Conservation (phyloP, 2,888 invertebrate species). For the Parthenolecanium corni region DNA sequence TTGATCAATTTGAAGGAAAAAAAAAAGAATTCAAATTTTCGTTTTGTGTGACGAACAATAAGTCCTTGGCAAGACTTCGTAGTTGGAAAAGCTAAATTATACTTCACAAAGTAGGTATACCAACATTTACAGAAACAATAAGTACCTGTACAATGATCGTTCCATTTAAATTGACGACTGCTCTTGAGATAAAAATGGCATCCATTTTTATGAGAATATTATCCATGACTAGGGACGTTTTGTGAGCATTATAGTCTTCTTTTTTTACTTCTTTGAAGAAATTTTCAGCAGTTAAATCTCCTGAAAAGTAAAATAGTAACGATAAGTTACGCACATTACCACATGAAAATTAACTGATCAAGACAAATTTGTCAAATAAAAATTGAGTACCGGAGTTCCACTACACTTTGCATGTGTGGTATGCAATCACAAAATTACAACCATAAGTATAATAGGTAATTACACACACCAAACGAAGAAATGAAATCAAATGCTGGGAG, state of each 20-base stretch:
- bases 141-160: constrained; percentile 59
- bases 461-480: too few species aligned
- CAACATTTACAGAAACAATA: too few species aligned
- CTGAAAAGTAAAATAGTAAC: constrained; percentile 40
- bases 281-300: constrained; percentile 65
- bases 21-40: too few species aligned
- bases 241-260: constrained; percentile 30
- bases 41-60: too few species aligned
- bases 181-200: constrained; percentile 54
- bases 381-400: too few species aligned
- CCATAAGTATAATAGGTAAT: too few species aligned
- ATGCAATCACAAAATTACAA: too few species aligned
- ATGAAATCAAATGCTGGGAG: too few species aligned
- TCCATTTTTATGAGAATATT: constrained; percentile 58
- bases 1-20: not conserved
- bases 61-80: too few species aligned
- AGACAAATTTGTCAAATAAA: too few species aligned
- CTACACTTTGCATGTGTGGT: too few species aligned
- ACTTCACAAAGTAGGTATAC: too few species aligned
- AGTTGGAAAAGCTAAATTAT: not conserved
- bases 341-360: not conserved
- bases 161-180: constrained; percentile 60
- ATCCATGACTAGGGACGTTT: constrained; percentile 45
- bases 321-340: not conserved
- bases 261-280: constrained; percentile 52